These are phyloP conservation scores for Nasonia giraulti DNA, from an alignment of 1,140 invertebrate genomes.

Conservation along the genomic window DNA sequence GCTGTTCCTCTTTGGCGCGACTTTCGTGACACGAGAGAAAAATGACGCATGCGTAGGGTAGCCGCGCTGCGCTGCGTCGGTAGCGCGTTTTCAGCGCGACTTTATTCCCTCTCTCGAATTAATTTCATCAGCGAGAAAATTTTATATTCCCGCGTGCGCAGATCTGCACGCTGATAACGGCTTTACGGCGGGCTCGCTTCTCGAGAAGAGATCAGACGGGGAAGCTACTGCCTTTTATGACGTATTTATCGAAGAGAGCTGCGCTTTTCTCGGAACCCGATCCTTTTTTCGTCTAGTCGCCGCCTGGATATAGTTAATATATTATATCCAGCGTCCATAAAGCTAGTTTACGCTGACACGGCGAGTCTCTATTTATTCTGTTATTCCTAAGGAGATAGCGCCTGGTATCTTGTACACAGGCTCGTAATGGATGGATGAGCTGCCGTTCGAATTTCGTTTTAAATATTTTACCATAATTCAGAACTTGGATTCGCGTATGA, in stretches of 20 bases:
- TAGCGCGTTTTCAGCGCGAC: slow-evolving; percentile 22
- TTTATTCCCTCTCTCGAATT: slow-evolving; percentile 19
- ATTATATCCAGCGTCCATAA: background rate
- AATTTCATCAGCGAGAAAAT: slow-evolving; percentile 9
- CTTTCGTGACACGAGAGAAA: slow-evolving; percentile 39
- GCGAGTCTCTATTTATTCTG: too few relatives aligned
- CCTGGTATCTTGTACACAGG: too few relatives aligned
- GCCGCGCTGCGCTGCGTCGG: background rate
- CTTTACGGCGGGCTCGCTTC: too few relatives aligned
- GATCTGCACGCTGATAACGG: background rate
- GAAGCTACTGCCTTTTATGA: too few relatives aligned
- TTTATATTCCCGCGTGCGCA: background rate
- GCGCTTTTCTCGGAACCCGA: background rate
- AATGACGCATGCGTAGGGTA: background rate
- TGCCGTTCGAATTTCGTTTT: too few relatives aligned
- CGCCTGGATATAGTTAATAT: background rate
- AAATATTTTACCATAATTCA: too few relatives aligned
- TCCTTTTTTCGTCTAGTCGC: background rate
- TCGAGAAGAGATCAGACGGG: too few relatives aligned
- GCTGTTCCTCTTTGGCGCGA: slow-evolving; percentile 8
- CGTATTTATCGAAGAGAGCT: background rate
- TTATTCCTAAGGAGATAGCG: too few relatives aligned
- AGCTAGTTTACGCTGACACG: too few relatives aligned
- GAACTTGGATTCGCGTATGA: too few relatives aligned
- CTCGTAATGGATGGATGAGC: too few relatives aligned